Evolutionary conservation across 2,797 vertebrate species (phyloP), one percentile per base, ranked within the genome.

Genomic region (Myripristis jacobus): DNA sequence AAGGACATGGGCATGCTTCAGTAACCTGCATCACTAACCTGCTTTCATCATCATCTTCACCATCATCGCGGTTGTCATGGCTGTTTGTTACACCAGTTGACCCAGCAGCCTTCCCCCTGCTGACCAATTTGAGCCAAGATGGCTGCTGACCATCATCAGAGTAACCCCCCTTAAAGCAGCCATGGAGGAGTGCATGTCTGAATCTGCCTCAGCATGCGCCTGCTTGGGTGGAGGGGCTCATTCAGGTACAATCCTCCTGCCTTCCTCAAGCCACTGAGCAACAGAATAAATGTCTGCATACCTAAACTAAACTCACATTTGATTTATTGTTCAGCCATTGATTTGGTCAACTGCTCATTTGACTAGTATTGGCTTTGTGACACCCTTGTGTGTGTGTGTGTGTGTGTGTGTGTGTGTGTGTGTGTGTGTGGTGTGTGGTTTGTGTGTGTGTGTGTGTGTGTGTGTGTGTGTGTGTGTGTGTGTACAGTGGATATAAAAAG

Each of bases 1-100:
- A 43, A 55, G 44, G n/a, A 25, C 34, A 50, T 22, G n/a, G 7
- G 46, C 71, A 70, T 63, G 81, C 68, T 78, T 82, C 58, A 75
- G 64, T 82, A 76, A 85, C 71, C 76, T 72, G 46, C 80, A 84
- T 86, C 79, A 88, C 84, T 89, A 90, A 90, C 78, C 80, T 64
- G 64, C 70, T 74, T 66, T 68, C 80, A 82, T 82, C 76, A 68
- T 81, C 74, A 57, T 81, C 69, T 63, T 31, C 27, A 48, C 51
- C 73, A 66, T 58, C 71, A 63, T 72, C 73, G 44, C 80, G 75
- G 48, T 67, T 64, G 54, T 71, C 74, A 50, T 54, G 0, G 13
- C 72, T 62, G 57, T 34, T 47, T 50, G 55, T 73, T 55, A 78
- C 43, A 3, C 61, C 66, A 27, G 56, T 72, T 29, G 27, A 29